Conservation (phyloP, 2,113 vertebrate species). For the Dromaius novaehollandiae region DNA sequence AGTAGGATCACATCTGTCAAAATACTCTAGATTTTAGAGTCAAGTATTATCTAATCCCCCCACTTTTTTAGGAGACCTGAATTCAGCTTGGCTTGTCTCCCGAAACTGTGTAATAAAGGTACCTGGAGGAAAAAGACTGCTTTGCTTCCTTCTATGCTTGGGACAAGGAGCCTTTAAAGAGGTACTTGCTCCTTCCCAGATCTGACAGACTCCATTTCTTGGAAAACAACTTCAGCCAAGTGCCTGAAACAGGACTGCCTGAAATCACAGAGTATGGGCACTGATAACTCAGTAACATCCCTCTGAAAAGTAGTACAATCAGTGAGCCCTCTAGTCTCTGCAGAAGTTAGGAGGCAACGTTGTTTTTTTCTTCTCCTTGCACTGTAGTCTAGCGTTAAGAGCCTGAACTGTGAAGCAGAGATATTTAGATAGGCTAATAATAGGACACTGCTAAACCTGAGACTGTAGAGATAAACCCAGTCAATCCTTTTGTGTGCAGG, state of each 20-base stretch:
- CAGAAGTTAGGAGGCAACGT: not conserved
- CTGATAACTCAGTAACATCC: not conserved
- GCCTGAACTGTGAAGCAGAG: not conserved
- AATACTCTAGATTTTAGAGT: not conserved
- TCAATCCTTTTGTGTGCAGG: not conserved
- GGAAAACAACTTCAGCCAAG: not conserved
- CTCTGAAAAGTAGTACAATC: not conserved
- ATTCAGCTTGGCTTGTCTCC: not conserved
- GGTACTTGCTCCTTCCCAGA: not conserved
- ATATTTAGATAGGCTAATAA: not conserved
- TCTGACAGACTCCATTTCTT: not conserved
- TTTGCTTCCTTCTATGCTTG: not conserved
- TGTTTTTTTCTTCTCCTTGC: not conserved
- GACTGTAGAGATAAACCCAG: not conserved
- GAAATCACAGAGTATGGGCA: not conserved
- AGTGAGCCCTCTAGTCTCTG: not conserved
- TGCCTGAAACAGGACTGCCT: not conserved
- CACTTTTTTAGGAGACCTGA: not conserved
- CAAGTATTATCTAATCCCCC: not conserved
- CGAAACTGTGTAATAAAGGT: not conserved
- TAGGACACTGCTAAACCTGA: not conserved
- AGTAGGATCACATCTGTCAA: not conserved
- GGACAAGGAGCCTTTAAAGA: not conserved
- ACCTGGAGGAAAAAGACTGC: not conserved
- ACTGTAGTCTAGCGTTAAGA: accelerated